Conservation (phyloP, 2,797 vertebrate species). For the Scolopax rusticola region DNA sequence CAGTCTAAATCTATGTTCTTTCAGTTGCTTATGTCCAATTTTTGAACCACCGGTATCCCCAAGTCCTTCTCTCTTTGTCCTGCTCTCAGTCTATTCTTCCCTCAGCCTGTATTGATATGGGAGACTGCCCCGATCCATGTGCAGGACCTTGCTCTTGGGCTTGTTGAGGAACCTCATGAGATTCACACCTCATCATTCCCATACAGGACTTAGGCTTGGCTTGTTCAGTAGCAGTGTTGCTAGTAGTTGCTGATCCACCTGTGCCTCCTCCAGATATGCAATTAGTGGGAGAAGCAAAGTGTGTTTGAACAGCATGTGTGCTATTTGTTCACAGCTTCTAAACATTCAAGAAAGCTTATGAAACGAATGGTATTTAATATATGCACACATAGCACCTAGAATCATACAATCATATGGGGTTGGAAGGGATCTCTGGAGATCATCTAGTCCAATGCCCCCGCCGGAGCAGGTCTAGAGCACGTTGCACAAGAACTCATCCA, state of each 20-base stretch:
- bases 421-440: too few relatives aligned
- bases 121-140: neutral
- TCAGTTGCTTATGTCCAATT: neutral
- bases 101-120: neutral
- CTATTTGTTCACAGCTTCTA: neutral
- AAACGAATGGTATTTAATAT: neutral
- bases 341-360: neutral
- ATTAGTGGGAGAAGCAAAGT: neutral
- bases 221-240: neutral
- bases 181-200: neutral
- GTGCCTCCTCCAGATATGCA: neutral
- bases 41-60: neutral
- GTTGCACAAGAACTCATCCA: too few relatives aligned
- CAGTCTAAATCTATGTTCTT: neutral
- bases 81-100: neutral
- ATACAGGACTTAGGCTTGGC: neutral
- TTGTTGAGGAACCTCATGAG: neutral
- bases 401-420: too few relatives aligned
- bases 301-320: neutral
- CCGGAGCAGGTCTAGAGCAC: too few relatives aligned
- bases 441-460: too few relatives aligned
- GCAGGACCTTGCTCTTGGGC: neutral
- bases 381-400: neutral
- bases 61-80: neutral
- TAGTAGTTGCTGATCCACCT: neutral